phyloP scores from a whole-genome alignment of 2,797 vertebrate species.

The Trachurus trachurus region DNA sequence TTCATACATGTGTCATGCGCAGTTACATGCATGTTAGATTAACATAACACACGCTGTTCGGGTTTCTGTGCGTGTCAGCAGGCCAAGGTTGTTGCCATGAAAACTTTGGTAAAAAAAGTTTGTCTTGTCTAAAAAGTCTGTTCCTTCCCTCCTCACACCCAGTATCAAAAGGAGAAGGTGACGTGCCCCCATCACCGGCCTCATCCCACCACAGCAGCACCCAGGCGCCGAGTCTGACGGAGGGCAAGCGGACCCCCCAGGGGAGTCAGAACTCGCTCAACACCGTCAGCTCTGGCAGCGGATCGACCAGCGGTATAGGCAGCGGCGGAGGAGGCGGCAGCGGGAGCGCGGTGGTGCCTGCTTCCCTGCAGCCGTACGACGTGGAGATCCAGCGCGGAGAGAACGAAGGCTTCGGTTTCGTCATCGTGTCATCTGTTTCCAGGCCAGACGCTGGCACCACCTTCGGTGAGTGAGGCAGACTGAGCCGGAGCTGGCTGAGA shows the following conservation, averaged over 20 bases:
- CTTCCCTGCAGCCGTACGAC: slow-evolving; percentile 93
- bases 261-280: slow-evolving; percentile 99
- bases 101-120: not conserved
- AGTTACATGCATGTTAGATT: slow-evolving; percentile 9
- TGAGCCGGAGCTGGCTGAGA: slow-evolving; percentile 22
- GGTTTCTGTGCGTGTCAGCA: not conserved
- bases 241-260: slow-evolving; percentile 96
- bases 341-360: slow-evolving; percentile 89
- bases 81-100: not conserved
- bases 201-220: slow-evolving; percentile 98
- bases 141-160: slow-evolving; percentile 17
- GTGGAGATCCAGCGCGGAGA: slow-evolving; percentile 96
- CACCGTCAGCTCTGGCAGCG: slow-evolving; percentile 97
- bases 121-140: not conserved
- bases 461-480: slow-evolving; percentile 88
- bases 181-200: slow-evolving; percentile 93
- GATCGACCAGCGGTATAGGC: slow-evolving; percentile 96
- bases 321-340: slow-evolving; percentile 89
- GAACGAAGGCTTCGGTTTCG: slow-evolving; percentile 97
- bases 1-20: not conserved
- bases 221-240: slow-evolving; percentile 94
- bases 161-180: slow-evolving; percentile 94
- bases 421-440: slow-evolving; percentile 98
- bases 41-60: not conserved
- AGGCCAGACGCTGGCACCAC: slow-evolving; percentile 95